phyloP scores from a whole-genome alignment of 2,888 invertebrate species.

The Scaptomyza parva region DNA sequence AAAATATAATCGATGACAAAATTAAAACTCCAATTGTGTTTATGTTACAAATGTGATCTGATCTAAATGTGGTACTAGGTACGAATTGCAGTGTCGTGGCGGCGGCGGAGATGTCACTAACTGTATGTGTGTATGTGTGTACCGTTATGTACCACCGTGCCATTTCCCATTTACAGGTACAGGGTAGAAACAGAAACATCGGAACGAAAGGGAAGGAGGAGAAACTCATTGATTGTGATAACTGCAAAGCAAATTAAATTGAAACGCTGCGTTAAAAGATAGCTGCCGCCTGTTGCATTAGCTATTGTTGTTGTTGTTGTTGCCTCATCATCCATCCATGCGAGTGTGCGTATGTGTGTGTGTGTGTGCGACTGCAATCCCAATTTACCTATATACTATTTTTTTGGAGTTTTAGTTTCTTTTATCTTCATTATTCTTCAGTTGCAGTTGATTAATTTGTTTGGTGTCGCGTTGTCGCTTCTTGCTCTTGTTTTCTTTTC shows the following conservation, averaged over 20 bases:
- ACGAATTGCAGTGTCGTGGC: background rate
- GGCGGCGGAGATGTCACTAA: background rate
- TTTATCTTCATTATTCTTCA: slow-evolving; percentile 13
- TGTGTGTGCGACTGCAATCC: slow-evolving; percentile 20
- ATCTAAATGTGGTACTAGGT: background rate
- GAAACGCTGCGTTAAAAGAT: slow-evolving; percentile 32
- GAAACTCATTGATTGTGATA: slow-evolving; percentile 6
- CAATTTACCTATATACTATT: slow-evolving; percentile 8
- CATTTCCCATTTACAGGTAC: background rate
- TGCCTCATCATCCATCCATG: background rate
- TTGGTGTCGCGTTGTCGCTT: slow-evolving; percentile 32
- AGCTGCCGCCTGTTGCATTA: slow-evolving; percentile 1
- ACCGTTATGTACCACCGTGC: background rate
- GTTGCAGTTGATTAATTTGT: slow-evolving; percentile 61
- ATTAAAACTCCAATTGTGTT: background rate
- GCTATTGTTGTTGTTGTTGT: too few relatives aligned
- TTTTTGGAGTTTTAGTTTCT: background rate
- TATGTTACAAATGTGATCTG: background rate
- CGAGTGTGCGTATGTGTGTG: background rate
- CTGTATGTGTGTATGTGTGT: background rate
- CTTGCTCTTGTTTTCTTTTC: background rate
- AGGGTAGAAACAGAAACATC: background rate
- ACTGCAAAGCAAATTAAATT: slow-evolving; percentile 50
- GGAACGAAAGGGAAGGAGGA: background rate
- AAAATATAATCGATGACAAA: background rate